Evolutionary conservation across 2,888 invertebrate species (phyloP).

Genomic region (Atherix ibis): DNA sequence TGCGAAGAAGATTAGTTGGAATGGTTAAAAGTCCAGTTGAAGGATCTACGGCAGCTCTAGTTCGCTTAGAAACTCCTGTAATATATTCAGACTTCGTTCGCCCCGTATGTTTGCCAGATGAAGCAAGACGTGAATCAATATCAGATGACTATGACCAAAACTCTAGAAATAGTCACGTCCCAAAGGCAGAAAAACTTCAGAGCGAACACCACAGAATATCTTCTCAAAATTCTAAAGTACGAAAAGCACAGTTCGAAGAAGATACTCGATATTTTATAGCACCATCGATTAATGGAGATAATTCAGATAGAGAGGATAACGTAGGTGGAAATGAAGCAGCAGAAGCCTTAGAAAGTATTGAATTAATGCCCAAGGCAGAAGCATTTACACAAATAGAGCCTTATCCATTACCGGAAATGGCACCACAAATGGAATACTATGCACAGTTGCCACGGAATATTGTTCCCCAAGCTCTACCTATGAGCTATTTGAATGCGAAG

Average conservation of each 20-base stretch:
- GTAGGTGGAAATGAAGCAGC: constrained; percentile 1
- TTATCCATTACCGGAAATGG: constrained; percentile 27
- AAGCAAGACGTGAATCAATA: constrained; percentile 21
- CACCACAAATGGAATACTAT: constrained; percentile 27
- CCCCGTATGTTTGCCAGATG: constrained; percentile 62
- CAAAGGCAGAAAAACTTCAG: constrained; percentile 26
- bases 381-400: constrained; percentile 20
- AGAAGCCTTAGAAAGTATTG: constrained; percentile 13
- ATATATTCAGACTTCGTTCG: constrained; percentile 67
- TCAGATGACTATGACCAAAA: neutral
- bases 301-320: constrained; percentile 4
- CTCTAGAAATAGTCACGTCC: constrained; percentile 20
- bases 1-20: constrained; percentile 65
- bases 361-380: constrained; percentile 25
- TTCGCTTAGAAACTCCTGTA: constrained; percentile 62
- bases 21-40: constrained; percentile 82
- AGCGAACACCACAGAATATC: constrained; percentile 15
- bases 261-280: constrained; percentile 28
- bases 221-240: constrained; percentile 9
- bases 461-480: constrained; percentile 9
- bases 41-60: constrained; percentile 68
- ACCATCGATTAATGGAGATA: constrained; percentile 15
- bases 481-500: constrained; percentile 13
- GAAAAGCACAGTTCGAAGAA: constrained; percentile 20
- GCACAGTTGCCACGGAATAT: constrained; percentile 9